Base-by-base conservation (phyloP, 2,113 vertebrate species). In the Turdus rufiventris region DNA sequence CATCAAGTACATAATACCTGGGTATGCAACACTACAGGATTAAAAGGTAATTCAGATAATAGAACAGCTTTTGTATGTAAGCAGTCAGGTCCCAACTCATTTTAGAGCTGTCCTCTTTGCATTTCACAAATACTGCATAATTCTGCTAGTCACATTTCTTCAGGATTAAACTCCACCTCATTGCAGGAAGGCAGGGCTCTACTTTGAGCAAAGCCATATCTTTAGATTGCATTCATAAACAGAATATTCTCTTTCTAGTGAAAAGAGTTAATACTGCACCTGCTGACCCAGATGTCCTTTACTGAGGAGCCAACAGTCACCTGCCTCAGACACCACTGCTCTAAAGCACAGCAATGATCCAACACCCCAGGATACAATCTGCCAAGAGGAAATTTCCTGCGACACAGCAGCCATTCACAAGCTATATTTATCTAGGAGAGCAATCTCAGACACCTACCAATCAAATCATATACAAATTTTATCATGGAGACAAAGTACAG, bases 231-330 rank as follows among this genome's bases (percentile, higher is more conserved):
- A 72, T 36, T 83, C 34, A 66, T 29, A 75, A 77, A 89, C 48
- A 62, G 60, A 93, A 82, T 54, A 92, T 77, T 75, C 51, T 79
- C 31, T 53, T 93, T 68, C 72, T 61, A 72, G 53, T 43, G 76
- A 85, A 50, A 79, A 95, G 6, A 92, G 60, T 34, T 81, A 63
- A 66, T 14, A 21, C 7, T 28, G 45, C 58, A 68, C 36, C 61
- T 88, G 58, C 63, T 80, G 78, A 57, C 68, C 67, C 56, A 71
- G 29, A 74, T 38, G 42, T 87, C 57, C 67, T 76, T 14, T 31
- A 47, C 54, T 84, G 33, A 67, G n/a, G 19, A 91, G 53, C 40
- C 1, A 6, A 73, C 24, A 88, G 45, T 58, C 67, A 77, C 62
- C 36, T 61, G 68, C 50, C 73, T 65, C 60, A 74, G 60, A 56